Base-by-base conservation (phyloP, 2,888 invertebrate genomes). In the Nipponacmea schrenckii region DNA sequence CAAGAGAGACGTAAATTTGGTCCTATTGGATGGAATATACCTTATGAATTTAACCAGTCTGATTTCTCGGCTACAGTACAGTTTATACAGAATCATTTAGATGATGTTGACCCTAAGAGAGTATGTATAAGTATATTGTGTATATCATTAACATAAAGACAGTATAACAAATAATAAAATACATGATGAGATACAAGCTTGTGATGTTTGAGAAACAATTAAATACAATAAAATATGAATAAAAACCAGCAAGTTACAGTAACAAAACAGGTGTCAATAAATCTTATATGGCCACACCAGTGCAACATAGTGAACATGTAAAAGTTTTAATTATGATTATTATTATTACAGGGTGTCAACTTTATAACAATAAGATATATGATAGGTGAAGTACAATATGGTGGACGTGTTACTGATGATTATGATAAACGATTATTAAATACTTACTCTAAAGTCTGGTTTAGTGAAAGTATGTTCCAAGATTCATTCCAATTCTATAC, bases 341-440 rank as follows among this genome's bases (percentile, higher is more conserved):
- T 39, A 39, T 39, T 39, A 39, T 39, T 81, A 45, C 84, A 91
- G 90, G 97, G 97, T 27, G 95, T 98, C 74, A 97, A 97, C 0
- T 98, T 97, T 97, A 95, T 95, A 26, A 98, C 97, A 0, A 94
- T 98, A 14, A 96, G 97, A 87, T 98, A 97, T 87, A 98, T 98
- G 97, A 92, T 97, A 48, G 97, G 97, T 46, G 97, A 98, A 90
- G 92, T 93, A 12, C 92, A 92, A 85, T 93, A 93, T 79, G 96
- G 96, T 17, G 97, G 97, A 4, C 91, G 97, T 80, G 97, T 98
- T 0, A 98, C 98, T 0, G 98, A 98, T 85, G 97, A 98, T 88
- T 98, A 96, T 86, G 98, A 98, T 90, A 97, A 97, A 89, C 92
- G 97, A 46, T 91, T 98, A 27, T 90, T 98, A 62, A 96, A 94